phyloP scores from a whole-genome alignment of 2,797 vertebrate species.

The Yasuhikotakia modesta region DNA sequence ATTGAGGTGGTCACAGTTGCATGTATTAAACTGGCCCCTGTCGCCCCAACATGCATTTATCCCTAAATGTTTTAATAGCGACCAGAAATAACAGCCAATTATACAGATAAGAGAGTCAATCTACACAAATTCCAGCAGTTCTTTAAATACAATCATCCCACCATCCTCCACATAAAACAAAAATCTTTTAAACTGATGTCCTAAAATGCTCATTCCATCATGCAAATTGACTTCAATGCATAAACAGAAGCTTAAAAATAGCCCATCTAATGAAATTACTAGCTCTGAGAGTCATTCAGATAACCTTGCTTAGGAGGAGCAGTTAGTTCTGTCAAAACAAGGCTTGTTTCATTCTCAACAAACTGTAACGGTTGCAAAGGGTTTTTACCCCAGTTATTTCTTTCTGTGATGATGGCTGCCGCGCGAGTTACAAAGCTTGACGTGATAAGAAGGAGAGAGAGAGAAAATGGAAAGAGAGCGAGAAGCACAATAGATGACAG shows the following conservation, averaged over 20 bases:
- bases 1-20: neutral
- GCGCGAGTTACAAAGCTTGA: constrained; percentile 35
- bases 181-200: constrained; percentile 60
- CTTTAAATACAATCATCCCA: constrained; percentile 40
- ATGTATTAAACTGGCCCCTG: neutral
- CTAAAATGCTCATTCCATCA: constrained; percentile 50
- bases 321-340: constrained; percentile 43
- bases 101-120: constrained; percentile 1
- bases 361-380: constrained; percentile 26
- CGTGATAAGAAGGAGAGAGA: constrained; percentile 47
- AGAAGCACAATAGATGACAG: constrained; percentile 21
- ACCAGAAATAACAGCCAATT: neutral
- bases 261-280: constrained; percentile 60
- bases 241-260: constrained; percentile 55
- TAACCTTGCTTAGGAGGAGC: constrained; percentile 54
- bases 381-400: constrained; percentile 11
- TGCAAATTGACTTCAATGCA: constrained; percentile 38
- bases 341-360: constrained; percentile 38
- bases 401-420: constrained; percentile 26
- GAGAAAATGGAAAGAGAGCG: constrained; percentile 41
- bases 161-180: constrained; percentile 44
- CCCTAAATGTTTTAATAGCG: neutral
- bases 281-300: constrained; percentile 57
- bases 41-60: neutral
- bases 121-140: constrained; percentile 6